Base-by-base conservation (phyloP, 2,888 invertebrate species). In the Coleophora flavipennella region DNA sequence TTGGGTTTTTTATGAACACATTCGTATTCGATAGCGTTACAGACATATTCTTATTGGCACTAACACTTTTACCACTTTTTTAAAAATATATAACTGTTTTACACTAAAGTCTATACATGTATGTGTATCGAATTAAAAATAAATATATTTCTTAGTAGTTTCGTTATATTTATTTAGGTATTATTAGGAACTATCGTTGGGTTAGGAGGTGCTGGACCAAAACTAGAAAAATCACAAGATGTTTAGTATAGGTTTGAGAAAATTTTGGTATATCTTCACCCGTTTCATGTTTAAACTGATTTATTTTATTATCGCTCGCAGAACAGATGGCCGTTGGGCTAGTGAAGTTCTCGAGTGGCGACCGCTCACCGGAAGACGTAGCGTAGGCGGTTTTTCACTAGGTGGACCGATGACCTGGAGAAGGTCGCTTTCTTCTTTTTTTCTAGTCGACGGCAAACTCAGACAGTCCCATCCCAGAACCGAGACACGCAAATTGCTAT, bases 161-260 rank as follows among this genome's bases (percentile, higher is more conserved):
- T 20, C 6, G 6, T 20, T 4, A 67, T 63, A 65, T 52, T 67
- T 64, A 73, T 64, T 64, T 84, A 85, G 85, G 85, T 85, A 85
- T 71, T 81, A 66, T 62, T 85, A 85, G 85, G 85, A 85, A 85
- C 85, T 85, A 83, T 85, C 85, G 85, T 85, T 85, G 83, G 83
- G 68, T 78, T 67, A 70, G 76, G 79, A 77, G 79, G 75, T 70
- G 70, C 80, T 83, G 81, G 67, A 75, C 64, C 69, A 48, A 64
- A 61, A 61, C 58, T 66, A 52, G 34, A 53, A 53, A 29, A 34
- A 35, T 20, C 6, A 20, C 25, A 35, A 28, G 13, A 7, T 31
- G 25, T 27, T 31, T 31, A 12, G 7, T 32, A 11, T 35, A 6
- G 31, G 25, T 13, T 35, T 31, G 25, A 33, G 11, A 9, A 13